These are phyloP conservation scores for Hartigia nigra DNA, from an alignment of 2,888 invertebrate species.

Conservation along the genomic window DNA sequence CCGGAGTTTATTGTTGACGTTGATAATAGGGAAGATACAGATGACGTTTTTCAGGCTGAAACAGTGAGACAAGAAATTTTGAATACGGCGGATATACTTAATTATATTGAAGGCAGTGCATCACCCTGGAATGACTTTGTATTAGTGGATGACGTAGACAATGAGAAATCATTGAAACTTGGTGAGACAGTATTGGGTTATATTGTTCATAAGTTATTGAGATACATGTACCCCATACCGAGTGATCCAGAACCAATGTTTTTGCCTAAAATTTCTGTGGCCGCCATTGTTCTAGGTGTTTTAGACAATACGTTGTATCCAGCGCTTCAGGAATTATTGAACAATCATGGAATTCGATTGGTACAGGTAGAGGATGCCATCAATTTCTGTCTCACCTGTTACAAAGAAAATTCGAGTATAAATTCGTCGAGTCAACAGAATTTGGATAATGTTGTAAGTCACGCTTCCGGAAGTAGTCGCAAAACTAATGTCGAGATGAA, in stretches of 20 bases:
- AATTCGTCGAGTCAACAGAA: conserved; percentile 5
- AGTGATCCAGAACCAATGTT: conserved; percentile 60
- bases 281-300: conserved; percentile 66
- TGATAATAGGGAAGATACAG: conserved; percentile 62
- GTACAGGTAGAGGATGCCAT: conserved; percentile 69
- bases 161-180: conserved; percentile 59
- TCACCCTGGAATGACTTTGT: conserved; percentile 70
- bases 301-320: conserved; percentile 62
- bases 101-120: conserved; percentile 68
- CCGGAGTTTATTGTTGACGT: conserved; percentile 63
- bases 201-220: conserved; percentile 69
- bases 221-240: conserved; percentile 67
- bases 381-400: conserved; percentile 70
- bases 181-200: conserved; percentile 68
- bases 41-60: conserved; percentile 66
- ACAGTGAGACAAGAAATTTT: conserved; percentile 69
- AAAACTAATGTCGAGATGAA: conserved; percentile 39
- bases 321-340: conserved; percentile 66
- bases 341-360: conserved; percentile 64
- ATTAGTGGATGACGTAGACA: conserved; percentile 65
- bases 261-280: conserved; percentile 63
- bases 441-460: background rate
- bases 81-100: conserved; percentile 70
- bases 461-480: background rate
- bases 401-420: conserved; percentile 65